A percentile compares a stretch with the other conserved stretches of the same genome.
Evolutionary conservation across 2,888 invertebrate genomes (phyloP).

Genomic region (Tinea semifulvella): DNA sequence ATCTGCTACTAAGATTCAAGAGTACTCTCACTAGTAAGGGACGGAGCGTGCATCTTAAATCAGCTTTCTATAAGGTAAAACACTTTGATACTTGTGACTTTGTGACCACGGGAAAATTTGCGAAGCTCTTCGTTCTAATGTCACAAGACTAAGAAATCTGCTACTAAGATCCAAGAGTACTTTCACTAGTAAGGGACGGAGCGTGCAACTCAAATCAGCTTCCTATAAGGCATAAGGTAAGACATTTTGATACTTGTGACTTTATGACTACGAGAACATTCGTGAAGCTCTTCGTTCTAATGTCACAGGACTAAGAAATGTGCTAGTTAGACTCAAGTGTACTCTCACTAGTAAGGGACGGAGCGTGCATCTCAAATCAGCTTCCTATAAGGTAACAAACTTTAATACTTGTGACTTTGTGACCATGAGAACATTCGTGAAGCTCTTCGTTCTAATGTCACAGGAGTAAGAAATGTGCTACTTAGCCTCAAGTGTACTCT

Average conservation of each 20-base stretch:
- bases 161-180: constrained; percentile 93
- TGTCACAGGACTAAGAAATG: constrained; percentile 55
- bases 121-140: constrained; percentile 61
- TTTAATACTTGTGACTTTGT: no score
- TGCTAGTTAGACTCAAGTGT: constrained; percentile 90
- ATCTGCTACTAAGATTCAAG: constrained; percentile 86
- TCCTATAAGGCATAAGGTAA: constrained; percentile 94
- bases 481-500: constrained; percentile 93
- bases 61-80: constrained; percentile 91
- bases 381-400: no score
- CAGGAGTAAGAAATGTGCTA: constrained; percentile 69
- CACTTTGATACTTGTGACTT: no score
- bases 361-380: constrained; percentile 95
- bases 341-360: constrained; percentile 95
- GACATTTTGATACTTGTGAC: no score
- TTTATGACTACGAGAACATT: constrained; percentile 95
- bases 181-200: constrained; percentile 92
- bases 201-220: constrained; percentile 94
- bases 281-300: constrained; percentile 66
- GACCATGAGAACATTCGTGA: no score
- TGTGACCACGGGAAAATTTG: constrained; percentile 94
- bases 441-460: constrained; percentile 55
- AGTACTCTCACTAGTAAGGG: constrained; percentile 95
- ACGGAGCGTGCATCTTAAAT: constrained; percentile 94
- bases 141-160: constrained; percentile 62